Conservation (phyloP, 2,113 vertebrate genomes). For the Tamias sibiricus region DNA sequence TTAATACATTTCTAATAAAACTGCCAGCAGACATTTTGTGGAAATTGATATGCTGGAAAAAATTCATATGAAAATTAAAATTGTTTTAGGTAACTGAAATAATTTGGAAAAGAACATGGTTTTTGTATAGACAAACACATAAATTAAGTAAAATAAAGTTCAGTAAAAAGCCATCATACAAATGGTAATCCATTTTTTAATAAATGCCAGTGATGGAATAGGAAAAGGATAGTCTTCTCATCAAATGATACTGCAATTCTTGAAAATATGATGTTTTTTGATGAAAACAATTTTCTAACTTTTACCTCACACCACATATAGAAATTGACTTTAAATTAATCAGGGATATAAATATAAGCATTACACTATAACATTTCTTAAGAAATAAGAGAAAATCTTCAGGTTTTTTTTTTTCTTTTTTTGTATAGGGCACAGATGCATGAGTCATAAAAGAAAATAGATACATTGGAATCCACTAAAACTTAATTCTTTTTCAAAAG, state of each 20-base stretch:
- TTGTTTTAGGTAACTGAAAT: background rate
- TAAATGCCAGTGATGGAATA: background rate
- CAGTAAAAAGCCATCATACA: background rate
- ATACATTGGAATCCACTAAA: background rate
- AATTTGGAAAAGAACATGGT: background rate
- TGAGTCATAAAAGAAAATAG: background rate
- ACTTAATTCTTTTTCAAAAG: background rate
- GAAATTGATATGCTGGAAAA: background rate
- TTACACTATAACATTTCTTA: background rate
- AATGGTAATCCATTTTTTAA: background rate
- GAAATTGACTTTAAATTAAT: background rate
- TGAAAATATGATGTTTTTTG: background rate
- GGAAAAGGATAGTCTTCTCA: background rate
- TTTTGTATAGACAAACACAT: background rate
- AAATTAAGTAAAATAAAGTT: background rate
- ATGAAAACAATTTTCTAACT: background rate
- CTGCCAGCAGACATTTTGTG: background rate
- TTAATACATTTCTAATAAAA: background rate
- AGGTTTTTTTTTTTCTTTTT: constrained; percentile 26
- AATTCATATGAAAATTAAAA: background rate
- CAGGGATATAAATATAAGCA: background rate
- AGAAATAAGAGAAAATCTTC: background rate
- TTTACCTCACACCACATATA: background rate
- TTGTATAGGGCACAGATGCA: background rate
- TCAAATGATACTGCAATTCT: background rate